Percentiles rank a stretch among this genome's conserved stretches.
Conservation (phyloP, 1,140 invertebrate genomes). For the Hylaeus volcanicus region DNA sequence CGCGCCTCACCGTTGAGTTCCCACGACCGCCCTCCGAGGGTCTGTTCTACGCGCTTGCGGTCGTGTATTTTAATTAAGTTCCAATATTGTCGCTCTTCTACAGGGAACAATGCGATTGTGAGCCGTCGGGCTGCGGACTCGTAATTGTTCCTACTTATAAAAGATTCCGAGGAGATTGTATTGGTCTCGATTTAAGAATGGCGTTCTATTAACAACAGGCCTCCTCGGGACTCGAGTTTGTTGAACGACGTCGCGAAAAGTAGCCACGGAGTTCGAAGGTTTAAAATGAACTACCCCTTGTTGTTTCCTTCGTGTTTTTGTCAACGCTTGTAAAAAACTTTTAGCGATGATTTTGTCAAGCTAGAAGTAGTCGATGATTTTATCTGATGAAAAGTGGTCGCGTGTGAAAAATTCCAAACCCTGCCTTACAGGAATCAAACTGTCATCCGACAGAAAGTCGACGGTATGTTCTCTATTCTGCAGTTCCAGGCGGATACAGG, state of each 20-base stretch:
- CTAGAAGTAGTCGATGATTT: too few species aligned
- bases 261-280: not conserved
- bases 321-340: too few species aligned
- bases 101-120: constrained; percentile 56
- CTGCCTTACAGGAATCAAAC: too few species aligned
- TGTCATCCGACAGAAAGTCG: too few species aligned
- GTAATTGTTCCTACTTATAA: constrained; percentile 48
- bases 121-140: constrained; percentile 2
- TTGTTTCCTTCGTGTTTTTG: too few species aligned
- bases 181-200: not conserved
- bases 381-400: too few species aligned
- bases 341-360: too few species aligned
- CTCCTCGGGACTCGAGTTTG: not conserved
- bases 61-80: constrained; percentile 62
- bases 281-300: too few species aligned
- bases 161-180: not conserved
- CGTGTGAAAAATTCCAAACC: too few species aligned
- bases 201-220: not conserved
- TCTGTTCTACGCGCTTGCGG: not conserved
- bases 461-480: too few species aligned
- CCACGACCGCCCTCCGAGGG: constrained; percentile 59
- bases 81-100: constrained; percentile 36
- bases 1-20: constrained; percentile 46
- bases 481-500: not conserved
- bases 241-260: not conserved